Percentiles rank a stretch among this genome's conserved stretches.
These are phyloP conservation scores for Teleiodes luculella DNA, from an alignment of 2,888 invertebrate genomes.

Conservation along the genomic window DNA sequence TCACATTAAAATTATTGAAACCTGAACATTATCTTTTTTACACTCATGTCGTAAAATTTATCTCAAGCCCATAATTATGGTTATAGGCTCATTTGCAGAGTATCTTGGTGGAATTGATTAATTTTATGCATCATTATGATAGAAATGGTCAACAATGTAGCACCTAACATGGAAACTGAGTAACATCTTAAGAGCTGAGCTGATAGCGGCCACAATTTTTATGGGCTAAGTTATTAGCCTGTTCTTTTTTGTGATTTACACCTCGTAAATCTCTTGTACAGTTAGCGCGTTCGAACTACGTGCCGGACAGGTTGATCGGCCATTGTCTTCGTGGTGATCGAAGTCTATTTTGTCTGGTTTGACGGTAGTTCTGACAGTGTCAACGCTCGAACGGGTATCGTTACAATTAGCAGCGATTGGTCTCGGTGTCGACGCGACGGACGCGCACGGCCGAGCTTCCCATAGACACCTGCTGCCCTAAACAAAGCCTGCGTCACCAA, in stretches of 20 bases:
- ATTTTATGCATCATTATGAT: no score
- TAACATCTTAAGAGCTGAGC: no score
- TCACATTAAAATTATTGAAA: no score
- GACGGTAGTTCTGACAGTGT: slow-evolving; percentile 39
- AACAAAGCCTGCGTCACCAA: not conserved
- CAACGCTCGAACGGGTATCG: slow-evolving; percentile 27
- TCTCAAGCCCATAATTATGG: no score
- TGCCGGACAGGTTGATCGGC: not conserved
- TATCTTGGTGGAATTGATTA: no score
- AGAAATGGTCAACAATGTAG: no score
- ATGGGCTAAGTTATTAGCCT: not conserved
- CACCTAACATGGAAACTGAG: no score
- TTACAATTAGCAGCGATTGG: slow-evolving; percentile 74
- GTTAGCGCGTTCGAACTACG: slow-evolving; percentile 4
- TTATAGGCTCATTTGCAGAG: no score
- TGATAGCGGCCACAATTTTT: not conserved
- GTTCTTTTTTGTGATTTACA: not conserved
- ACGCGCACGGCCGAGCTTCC: slow-evolving; percentile 76
- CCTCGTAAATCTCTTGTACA: slow-evolving; percentile 3
- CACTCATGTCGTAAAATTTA: no score
- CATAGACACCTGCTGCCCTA: slow-evolving; percentile 44
- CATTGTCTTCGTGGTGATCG: slow-evolving; percentile 8
- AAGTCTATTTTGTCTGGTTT: slow-evolving; percentile 15
- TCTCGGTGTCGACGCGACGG: slow-evolving; percentile 60
- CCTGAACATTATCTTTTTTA: no score